Evolutionary conservation across 2,888 invertebrate species (phyloP).

Genomic region (Anarsia innoxiella): DNA sequence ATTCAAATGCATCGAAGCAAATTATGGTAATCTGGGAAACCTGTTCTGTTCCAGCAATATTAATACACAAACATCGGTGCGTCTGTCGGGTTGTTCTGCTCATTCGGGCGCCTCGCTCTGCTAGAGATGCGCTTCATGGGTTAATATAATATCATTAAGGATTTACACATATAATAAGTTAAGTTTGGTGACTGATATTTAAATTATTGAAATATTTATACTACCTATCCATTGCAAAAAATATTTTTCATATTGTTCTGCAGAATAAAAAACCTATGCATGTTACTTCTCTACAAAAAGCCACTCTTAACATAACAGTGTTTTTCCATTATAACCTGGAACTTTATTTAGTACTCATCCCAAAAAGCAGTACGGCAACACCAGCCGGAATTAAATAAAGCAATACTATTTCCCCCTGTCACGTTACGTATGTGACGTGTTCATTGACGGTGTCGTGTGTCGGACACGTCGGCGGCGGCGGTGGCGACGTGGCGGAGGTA

Average conservation of each 20-base stretch:
- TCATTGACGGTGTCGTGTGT: constrained; percentile 37
- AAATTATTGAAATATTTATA: background rate
- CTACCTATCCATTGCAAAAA: background rate
- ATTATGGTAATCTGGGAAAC: constrained; percentile 73
- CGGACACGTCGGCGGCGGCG: constrained; percentile 19
- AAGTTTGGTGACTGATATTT: background rate
- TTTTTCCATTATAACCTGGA: constrained; percentile 17
- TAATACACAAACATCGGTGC: constrained; percentile 63
- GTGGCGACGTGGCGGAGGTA: constrained; percentile 10
- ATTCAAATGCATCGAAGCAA: constrained; percentile 74
- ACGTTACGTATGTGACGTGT: constrained; percentile 43
- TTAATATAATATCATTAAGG: too few species aligned
- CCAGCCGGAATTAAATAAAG: constrained; percentile 56
- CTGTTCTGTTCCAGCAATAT: constrained; percentile 72
- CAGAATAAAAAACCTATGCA: too few species aligned
- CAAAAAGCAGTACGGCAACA: constrained; percentile 27
- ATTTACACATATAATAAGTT: constrained; percentile 2
- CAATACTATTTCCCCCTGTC: constrained; percentile 61
- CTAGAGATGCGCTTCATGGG: constrained; percentile 24
- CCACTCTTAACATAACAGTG: constrained; percentile 8
- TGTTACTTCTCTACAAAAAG: constrained; percentile 1
- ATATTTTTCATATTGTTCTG: background rate
- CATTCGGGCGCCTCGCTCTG: constrained; percentile 26
- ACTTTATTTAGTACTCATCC: constrained; percentile 8
- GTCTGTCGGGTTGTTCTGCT: constrained; percentile 22